Evolutionary conservation across 2,888 invertebrate genomes (phyloP).

Genomic region (Cryptocheilus praepositus): DNA sequence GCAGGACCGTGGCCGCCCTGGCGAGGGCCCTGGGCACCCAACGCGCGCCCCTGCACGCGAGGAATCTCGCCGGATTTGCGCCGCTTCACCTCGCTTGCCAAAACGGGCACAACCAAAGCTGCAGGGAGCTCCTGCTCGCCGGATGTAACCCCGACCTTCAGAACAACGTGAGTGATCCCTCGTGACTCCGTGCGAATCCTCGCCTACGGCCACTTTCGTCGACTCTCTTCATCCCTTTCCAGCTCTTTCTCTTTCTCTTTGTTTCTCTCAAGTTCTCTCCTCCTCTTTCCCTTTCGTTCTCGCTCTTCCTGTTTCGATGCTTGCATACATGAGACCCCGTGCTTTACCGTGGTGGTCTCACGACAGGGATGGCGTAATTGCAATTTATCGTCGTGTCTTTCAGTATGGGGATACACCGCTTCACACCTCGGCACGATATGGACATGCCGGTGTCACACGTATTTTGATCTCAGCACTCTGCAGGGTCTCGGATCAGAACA

Average conservation of each 20-base stretch:
- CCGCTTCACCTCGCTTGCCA: slow-evolving; percentile 96
- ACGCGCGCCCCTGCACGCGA: slow-evolving; percentile 80
- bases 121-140: slow-evolving; percentile 89
- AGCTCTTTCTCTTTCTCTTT: not conserved
- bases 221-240: not conserved
- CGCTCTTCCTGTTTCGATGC: too few species aligned
- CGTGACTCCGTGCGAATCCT: not conserved
- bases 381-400: slow-evolving; percentile 29
- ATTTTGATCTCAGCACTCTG: slow-evolving; percentile 94
- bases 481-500: slow-evolving; percentile 91
- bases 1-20: slow-evolving; percentile 86
- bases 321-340: too few species aligned
- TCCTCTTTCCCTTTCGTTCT: too few species aligned
- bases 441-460: slow-evolving; percentile 96
- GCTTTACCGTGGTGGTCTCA: too few species aligned
- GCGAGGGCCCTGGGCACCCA: slow-evolving; percentile 81
- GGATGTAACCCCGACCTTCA: slow-evolving; percentile 92
- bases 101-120: slow-evolving; percentile 97
- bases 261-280: not conserved
- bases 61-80: slow-evolving; percentile 92
- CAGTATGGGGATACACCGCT: slow-evolving; percentile 96
- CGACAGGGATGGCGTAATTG: not conserved
- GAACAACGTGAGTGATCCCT: slow-evolving; percentile 84
- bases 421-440: slow-evolving; percentile 96
- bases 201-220: not conserved